These are phyloP conservation scores for Antennarius striatus DNA, from an alignment of 2,113 vertebrate species.

Conservation along the genomic window DNA sequence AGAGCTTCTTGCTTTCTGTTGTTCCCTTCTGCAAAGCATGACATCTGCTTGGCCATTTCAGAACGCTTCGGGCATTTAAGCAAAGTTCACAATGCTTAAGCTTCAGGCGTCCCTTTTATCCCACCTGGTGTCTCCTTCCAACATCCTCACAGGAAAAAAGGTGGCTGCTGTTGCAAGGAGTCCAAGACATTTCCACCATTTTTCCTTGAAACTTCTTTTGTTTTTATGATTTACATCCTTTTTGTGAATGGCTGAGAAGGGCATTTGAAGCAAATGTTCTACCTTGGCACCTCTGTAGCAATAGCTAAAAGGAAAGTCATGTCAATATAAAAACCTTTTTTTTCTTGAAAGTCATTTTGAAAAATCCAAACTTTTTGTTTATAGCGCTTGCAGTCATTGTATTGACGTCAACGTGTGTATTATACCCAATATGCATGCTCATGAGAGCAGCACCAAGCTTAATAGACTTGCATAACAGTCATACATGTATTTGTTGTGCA, in stretches of 20 bases:
- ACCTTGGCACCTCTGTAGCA: slow-evolving; percentile 69
- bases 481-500: slow-evolving; percentile 6
- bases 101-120: slow-evolving; percentile 60
- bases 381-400: slow-evolving; percentile 67
- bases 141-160: slow-evolving; percentile 70
- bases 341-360: slow-evolving; percentile 50
- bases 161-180: slow-evolving; percentile 79
- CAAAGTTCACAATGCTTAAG: slow-evolving; percentile 77
- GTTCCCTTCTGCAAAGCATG: slow-evolving; percentile 66
- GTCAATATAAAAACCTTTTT: slow-evolving; percentile 64
- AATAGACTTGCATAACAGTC: slow-evolving; percentile 11
- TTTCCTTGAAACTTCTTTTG: slow-evolving; percentile 55
- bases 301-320: slow-evolving; percentile 36
- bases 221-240: slow-evolving; percentile 55
- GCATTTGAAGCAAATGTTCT: slow-evolving; percentile 63
- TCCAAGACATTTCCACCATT: slow-evolving; percentile 62
- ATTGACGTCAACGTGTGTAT: slow-evolving; percentile 37
- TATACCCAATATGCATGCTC: slow-evolving; percentile 61
- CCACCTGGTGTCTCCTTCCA: slow-evolving; percentile 73
- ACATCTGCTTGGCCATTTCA: slow-evolving; percentile 80
- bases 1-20: slow-evolving; percentile 63
- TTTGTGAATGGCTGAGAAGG: slow-evolving; percentile 57
- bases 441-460: slow-evolving; percentile 27
- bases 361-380: slow-evolving; percentile 59
- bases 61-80: slow-evolving; percentile 69